Conservation (phyloP, 2,888 invertebrate species). For the Melanostoma mellinum region DNA sequence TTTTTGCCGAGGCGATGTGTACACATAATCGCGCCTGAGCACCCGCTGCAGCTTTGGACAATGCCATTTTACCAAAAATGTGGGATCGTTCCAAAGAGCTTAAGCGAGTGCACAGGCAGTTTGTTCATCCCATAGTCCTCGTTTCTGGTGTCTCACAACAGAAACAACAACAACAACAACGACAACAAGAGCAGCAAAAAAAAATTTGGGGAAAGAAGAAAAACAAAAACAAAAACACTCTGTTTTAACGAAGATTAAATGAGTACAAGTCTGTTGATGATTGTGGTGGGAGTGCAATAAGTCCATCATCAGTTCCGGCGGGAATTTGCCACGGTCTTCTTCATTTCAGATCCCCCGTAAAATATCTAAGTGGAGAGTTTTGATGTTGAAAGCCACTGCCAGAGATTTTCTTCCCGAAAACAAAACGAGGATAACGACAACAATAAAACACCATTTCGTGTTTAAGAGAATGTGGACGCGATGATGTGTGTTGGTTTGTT, state of each 20-base stretch:
- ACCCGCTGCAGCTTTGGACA: constrained; percentile 20
- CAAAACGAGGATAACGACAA: constrained; percentile 22
- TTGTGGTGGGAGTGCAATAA: constrained; percentile 43
- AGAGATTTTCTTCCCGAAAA: constrained; percentile 21
- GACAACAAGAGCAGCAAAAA: background rate
- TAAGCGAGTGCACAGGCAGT: constrained; percentile 9
- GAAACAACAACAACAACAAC: constrained; percentile 9
- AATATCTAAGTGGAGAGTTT: constrained; percentile 27
- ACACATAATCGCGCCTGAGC: constrained; percentile 15
- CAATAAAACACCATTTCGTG: constrained; percentile 11
- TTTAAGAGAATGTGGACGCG: background rate
- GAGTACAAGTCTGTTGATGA: constrained; percentile 49
- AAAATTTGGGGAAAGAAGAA: no score
- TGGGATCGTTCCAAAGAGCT: constrained; percentile 22
- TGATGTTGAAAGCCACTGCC: constrained; percentile 7
- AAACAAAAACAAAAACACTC: constrained; percentile 33
- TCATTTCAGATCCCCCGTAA: constrained; percentile 4
- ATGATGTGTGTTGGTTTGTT: background rate
- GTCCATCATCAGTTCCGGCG: constrained; percentile 44
- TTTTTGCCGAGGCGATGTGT: constrained; percentile 8
- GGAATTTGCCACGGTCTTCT: constrained; percentile 32
- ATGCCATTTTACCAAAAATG: constrained; percentile 26
- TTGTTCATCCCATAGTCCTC: background rate
- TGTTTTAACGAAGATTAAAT: constrained; percentile 54
- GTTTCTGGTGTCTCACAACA: background rate